Percentiles rank a stretch among this genome's conserved stretches.
These are phyloP conservation scores for Pristionchus exspectatus DNA, from an alignment of 2,888 invertebrate species.

Conservation along the genomic window DNA sequence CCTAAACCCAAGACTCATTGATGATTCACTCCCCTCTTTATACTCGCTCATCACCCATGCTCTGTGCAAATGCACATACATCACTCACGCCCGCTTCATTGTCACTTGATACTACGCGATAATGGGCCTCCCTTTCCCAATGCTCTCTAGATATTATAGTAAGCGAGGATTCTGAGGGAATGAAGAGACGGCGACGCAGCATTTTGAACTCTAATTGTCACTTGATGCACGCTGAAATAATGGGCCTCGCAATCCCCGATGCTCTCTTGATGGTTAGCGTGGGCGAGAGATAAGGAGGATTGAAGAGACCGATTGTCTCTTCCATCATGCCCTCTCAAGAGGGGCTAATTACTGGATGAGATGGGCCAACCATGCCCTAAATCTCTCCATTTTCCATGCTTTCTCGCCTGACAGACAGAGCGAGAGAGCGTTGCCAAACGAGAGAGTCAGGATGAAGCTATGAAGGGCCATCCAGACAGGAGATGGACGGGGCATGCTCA, in stretches of 20 bases:
- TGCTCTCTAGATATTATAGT: neutral
- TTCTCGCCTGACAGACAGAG: neutral
- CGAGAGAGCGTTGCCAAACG: neutral
- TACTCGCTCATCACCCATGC: neutral
- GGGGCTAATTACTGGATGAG: slow-evolving; percentile 1
- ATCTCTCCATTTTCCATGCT: neutral
- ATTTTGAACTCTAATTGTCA: no score
- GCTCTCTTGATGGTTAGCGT: no score
- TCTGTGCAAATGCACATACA: neutral
- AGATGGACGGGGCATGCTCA: neutral
- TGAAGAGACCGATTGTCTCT: neutral
- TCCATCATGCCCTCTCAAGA: neutral
- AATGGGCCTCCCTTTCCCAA: neutral
- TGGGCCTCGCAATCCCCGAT: no score
- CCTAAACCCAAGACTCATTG: no score
- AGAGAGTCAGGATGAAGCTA: neutral
- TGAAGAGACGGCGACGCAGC: no score
- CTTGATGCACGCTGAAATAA: no score
- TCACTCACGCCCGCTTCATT: neutral
- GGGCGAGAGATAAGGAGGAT: neutral
- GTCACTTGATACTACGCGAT: neutral
- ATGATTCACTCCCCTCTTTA: neutral
- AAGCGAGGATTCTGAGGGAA: neutral
- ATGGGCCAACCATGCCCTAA: neutral
- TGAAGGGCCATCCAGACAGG: neutral